Evolutionary conservation across 2,113 vertebrate genomes (phyloP), one percentile per base, ranked within the genome.

Genomic region (Dipodomys merriami): DNA sequence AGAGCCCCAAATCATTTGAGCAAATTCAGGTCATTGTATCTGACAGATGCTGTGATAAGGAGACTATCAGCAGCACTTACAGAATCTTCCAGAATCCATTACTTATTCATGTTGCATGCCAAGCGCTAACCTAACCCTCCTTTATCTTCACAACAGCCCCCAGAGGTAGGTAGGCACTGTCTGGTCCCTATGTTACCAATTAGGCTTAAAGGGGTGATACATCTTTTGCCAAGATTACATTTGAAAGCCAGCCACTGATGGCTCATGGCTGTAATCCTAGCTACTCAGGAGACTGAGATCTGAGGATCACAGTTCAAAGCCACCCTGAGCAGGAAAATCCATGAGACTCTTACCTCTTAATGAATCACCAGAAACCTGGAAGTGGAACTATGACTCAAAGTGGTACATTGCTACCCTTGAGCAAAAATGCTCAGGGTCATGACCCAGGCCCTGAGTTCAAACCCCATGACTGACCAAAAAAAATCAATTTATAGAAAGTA

Each of bases 21-120:
- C 39, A 78, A 90, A 95, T 88, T 30, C 62, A 72, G 82, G 74
- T 91, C 85, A 93, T 76, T 93, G 78, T 76, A 68, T 33, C 81
- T 79, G 85, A 90, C 74, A 85, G 76, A 71, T 19, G 4, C 12
- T 67, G 18, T 27, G 46, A 64, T n/a, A 65, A 76, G 27, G 76
- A 83, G 60, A 84, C 39, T 29, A 19, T 74, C 9, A 73, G 10
- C 33, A 39, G 39, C 39, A 39, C 5, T 39, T 39, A 39, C 39
- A 72, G 19, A 4, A 68, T 76, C 77, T 72, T 29, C 30, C 57
- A 68, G 49, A 6, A 10, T 23, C 73, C 44, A 33, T 5, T 68
- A 33, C 39, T 49, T 8, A 12, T 49, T 72, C 77, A 68, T 1
- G 6, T 39, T 39, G 39, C 49, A 72, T 91, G 57, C 53, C 3